Base-by-base conservation (phyloP, 2,797 vertebrate genomes). In the Perodicticus potto region DNA sequence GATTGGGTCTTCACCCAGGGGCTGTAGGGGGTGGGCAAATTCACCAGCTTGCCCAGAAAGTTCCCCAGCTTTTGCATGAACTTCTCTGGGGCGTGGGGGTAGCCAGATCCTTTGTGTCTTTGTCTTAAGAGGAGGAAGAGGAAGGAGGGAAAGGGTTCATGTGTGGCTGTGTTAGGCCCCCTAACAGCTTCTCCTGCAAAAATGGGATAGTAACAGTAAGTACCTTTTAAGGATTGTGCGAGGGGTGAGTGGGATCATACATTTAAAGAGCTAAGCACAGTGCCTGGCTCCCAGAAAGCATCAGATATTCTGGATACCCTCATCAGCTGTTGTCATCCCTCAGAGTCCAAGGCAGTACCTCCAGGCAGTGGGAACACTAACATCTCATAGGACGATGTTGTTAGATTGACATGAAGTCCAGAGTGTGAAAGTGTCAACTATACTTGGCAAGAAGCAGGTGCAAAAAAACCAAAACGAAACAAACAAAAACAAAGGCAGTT, bases 301-400 rank as follows among this genome's bases (percentile, higher is more conserved):
- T 0, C 14, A 10, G 23, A 16, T 25, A 23, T 0, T 11, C 4
- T 7, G 7, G 3, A 13, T 2, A 78, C 4, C 40, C 13, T 32
- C 10, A 6, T 3, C 12, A 29, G 82, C 53, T n/a, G 4, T 3
- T 22, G 1, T 16, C 17, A 3, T 20, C 63, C 29, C 23, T 73
- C 4, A 2, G 16, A n/a, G 19, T n/a, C 61, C 40, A 67, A 61
- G 34, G 12, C 0, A 17, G 37, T 63, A 45, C 59, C 23, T 55
- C 55, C 19, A 43, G 76, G 55, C 19, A 43, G 53, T 7, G 23
- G 74, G 27, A 55, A 14, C 19, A 37, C 34, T 7, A 74, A 57
- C 17, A 63, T n/a, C 12, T 53, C 91, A 78, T 29, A 11, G 0
- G 0, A 32, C 20, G 12, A 65, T 1, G 27, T 7, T 55, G 32